Conservation (phyloP, 2,888 invertebrate species). For the Ophioninae sp. region DNA sequence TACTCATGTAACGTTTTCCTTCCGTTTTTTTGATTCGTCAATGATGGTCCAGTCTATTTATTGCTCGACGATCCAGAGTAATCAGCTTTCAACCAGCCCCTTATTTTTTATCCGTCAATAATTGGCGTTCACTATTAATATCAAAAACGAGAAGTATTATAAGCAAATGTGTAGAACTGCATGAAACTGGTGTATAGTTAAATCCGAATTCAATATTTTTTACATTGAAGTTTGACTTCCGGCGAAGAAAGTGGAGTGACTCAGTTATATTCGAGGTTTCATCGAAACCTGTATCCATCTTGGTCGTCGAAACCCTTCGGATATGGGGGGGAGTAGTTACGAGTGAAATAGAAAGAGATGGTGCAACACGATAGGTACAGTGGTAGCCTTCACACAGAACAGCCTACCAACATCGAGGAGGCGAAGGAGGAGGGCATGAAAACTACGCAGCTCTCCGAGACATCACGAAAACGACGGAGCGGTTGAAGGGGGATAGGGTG, state of each 20-base stretch:
- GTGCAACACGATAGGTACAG: constrained; percentile 34
- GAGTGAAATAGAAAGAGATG: constrained; percentile 29
- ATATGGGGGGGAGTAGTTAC: constrained; percentile 13
- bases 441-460: constrained; percentile 46
- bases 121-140: neutral
- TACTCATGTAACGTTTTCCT: neutral
- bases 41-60: no score
- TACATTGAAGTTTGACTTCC: neutral
- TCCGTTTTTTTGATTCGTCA: neutral
- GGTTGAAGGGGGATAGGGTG: constrained; percentile 6
- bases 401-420: constrained; percentile 20
- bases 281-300: constrained; percentile 22
- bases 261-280: constrained; percentile 11
- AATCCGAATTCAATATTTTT: neutral
- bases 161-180: neutral
- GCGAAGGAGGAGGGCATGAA: constrained; percentile 21
- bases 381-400: constrained; percentile 19
- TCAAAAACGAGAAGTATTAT: neutral
- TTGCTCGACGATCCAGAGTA: neutral
- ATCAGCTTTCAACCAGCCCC: neutral
- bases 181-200: neutral
- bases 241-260: neutral
- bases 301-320: constrained; percentile 3
- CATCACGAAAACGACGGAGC: constrained; percentile 19
- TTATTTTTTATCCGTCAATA: neutral